phyloP scores from a whole-genome alignment of 2,113 vertebrate genomes.

The Lichenostomus cassidix region DNA sequence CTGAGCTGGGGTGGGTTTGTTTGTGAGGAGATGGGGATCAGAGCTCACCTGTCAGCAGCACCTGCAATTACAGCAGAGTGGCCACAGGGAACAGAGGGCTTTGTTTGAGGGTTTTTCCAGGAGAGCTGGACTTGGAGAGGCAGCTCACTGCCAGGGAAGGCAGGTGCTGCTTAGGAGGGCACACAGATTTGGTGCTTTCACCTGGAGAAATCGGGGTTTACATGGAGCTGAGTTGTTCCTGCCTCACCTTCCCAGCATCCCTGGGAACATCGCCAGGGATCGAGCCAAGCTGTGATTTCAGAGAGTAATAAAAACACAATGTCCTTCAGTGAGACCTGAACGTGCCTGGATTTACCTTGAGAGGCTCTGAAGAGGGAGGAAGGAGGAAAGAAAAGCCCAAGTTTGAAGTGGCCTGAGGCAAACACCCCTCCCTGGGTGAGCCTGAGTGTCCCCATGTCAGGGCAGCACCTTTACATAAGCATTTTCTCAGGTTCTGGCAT shows the following conservation, averaged over 20 bases:
- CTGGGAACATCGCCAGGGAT: rapidly evolving
- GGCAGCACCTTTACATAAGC: not conserved
- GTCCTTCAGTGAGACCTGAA: not conserved
- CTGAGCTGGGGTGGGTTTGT: not conserved
- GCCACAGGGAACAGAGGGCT: not conserved
- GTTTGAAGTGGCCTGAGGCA: not conserved
- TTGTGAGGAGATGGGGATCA: not conserved
- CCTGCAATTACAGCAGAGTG: not conserved
- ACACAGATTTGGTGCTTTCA: not conserved
- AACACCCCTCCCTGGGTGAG: not conserved
- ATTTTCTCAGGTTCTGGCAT: not conserved
- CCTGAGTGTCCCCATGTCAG: not conserved
- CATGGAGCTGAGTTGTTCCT: not conserved
- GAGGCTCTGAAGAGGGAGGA: not conserved
- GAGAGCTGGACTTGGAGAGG: not conserved
- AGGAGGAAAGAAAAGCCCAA: not conserved
- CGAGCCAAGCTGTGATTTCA: not conserved
- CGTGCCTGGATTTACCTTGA: not conserved
- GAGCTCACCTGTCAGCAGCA: not conserved
- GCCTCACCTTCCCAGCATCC: not conserved
- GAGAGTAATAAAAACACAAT: not conserved
- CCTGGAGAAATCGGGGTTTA: not conserved
- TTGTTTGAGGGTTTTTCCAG: not conserved
- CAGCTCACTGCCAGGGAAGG: not conserved
- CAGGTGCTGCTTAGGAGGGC: not conserved